phyloP scores from a whole-genome alignment of 1,140 invertebrate species.

The Araneus ventricosus region DNA sequence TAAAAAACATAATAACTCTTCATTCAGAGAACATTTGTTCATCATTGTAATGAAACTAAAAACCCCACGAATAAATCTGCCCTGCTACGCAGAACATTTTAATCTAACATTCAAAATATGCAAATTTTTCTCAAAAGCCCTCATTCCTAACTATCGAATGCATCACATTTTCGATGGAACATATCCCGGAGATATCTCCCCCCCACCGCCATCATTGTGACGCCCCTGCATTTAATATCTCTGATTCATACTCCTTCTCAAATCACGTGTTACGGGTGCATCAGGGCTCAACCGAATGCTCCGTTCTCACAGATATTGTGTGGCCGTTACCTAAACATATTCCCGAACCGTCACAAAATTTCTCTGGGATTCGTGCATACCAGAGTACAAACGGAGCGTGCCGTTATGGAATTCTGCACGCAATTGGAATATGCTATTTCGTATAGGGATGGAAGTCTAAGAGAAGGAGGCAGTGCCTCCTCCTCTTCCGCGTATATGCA shows the following conservation, averaged over 20 bases:
- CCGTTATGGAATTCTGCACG: conserved; percentile 60
- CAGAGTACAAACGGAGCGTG: conserved; percentile 34
- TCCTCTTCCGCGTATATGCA: conserved; percentile 33
- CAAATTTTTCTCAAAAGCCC: neutral
- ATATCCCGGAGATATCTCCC: neutral
- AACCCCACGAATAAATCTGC: no score
- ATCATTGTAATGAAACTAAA: no score
- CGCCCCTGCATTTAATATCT: conserved; percentile 32
- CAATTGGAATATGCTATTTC: neutral
- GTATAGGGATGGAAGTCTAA: neutral
- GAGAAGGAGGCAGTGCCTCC: neutral
- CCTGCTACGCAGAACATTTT: no score
- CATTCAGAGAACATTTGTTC: no score
- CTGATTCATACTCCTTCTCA: conserved; percentile 35
- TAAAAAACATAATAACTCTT: no score
- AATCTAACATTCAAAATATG: neutral
- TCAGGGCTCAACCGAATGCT: conserved; percentile 10
- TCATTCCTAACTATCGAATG: no score
- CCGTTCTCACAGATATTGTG: conserved; percentile 33
- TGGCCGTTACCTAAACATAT: conserved; percentile 23
- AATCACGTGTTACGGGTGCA: conserved; percentile 39
- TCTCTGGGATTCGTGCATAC: conserved; percentile 26
- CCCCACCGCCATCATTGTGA: neutral
- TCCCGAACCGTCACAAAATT: neutral
- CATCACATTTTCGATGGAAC: neutral